These are phyloP conservation scores for Agrilus planipennis DNA, from an alignment of 1,140 invertebrate species.

Conservation along the genomic window DNA sequence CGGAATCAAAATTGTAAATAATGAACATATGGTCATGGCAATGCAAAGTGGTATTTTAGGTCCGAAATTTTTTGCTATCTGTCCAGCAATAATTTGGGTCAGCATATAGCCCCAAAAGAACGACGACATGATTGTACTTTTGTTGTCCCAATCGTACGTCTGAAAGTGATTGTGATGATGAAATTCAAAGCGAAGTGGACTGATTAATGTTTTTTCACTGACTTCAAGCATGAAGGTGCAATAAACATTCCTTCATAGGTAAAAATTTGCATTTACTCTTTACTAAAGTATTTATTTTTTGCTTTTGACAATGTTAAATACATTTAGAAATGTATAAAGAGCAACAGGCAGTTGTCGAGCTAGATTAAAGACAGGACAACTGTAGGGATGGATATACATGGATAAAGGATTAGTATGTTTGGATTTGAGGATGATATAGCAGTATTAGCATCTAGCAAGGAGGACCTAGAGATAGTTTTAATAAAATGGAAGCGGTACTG, in stretches of 20 bases:
- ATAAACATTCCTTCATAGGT: neutral
- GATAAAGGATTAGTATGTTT: too few relatives aligned
- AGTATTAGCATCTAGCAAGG: too few relatives aligned
- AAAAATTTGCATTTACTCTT: neutral
- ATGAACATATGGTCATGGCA: slow-evolving; percentile 38
- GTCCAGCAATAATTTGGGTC: slow-evolving; percentile 50
- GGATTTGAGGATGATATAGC: too few relatives aligned
- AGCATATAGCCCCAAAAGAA: slow-evolving; percentile 49
- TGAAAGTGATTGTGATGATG: neutral
- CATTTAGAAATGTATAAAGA: too few relatives aligned
- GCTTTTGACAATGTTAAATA: too few relatives aligned
- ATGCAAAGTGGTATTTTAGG: slow-evolving; percentile 42
- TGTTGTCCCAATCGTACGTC: slow-evolving; percentile 35
- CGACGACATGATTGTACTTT: slow-evolving; percentile 43
- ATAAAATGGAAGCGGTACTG: too few relatives aligned
- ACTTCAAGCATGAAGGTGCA: neutral
- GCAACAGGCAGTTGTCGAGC: too few relatives aligned
- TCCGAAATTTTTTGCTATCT: slow-evolving; percentile 49
- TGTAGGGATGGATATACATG: too few relatives aligned
- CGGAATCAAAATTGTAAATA: slow-evolving; percentile 38
- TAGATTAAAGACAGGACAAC: neutral
- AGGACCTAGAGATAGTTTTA: too few relatives aligned
- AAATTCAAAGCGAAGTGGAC: too few relatives aligned
- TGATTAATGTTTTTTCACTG: neutral
- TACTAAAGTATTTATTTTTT: neutral